A percentile compares a stretch with the other conserved stretches of the same genome.
Conservation (phyloP, 2,888 invertebrate species). For the Chydorus sphaericus region DNA sequence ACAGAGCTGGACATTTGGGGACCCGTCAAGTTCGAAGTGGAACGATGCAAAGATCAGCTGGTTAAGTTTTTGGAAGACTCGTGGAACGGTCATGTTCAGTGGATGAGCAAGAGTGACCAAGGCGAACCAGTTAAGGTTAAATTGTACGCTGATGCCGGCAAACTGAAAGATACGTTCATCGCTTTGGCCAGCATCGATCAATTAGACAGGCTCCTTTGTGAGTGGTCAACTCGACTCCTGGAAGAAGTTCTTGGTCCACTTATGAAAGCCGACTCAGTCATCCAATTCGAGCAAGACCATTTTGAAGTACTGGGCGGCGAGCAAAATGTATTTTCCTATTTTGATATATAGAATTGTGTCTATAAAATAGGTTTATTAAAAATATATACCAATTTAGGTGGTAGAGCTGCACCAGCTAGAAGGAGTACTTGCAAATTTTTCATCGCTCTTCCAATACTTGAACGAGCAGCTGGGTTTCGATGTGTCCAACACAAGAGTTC, state of each 20-base stretch:
- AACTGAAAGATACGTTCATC: slow-evolving; percentile 29
- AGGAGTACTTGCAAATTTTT: slow-evolving; percentile 41
- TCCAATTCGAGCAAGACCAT: slow-evolving; percentile 24
- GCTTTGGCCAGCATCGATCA: slow-evolving; percentile 31
- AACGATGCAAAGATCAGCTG: not conserved
- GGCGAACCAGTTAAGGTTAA: not conserved
- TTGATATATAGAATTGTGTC: too few species aligned
- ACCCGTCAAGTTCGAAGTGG: not conserved
- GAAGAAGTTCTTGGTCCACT: slow-evolving; percentile 42
- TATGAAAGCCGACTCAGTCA: slow-evolving; percentile 35
- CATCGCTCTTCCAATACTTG: slow-evolving; percentile 41
- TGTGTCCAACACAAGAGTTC: slow-evolving; percentile 33
- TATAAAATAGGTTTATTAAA: too few species aligned
- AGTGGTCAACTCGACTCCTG: slow-evolving; percentile 42
- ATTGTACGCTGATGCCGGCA: slow-evolving; percentile 18
- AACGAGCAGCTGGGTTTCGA: slow-evolving; percentile 38
- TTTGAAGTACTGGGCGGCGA: slow-evolving; percentile 27
- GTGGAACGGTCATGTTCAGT: not conserved
- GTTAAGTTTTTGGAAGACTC: not conserved
- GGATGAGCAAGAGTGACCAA: not conserved
- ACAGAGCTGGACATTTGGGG: slow-evolving; percentile 8
- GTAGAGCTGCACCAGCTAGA: slow-evolving; percentile 20
- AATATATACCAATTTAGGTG: too few species aligned
- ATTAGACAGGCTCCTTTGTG: slow-evolving; percentile 36
- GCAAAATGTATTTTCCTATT: too few species aligned